These are phyloP conservation scores for Salvelinus namaycush DNA, from an alignment of 2,113 vertebrate species.

Conservation along the genomic window DNA sequence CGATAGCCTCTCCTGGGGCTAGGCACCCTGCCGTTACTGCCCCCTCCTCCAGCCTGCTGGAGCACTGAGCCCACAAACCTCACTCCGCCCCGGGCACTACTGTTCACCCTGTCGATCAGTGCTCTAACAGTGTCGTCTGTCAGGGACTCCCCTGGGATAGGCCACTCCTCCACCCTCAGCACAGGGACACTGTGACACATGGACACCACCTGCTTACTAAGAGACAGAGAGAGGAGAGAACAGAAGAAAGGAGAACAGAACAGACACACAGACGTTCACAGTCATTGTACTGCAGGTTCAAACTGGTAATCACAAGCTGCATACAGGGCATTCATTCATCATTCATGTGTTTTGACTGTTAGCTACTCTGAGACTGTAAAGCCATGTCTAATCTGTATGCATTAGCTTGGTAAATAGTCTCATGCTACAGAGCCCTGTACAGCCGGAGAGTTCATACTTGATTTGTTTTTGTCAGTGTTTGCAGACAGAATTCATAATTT, in stretches of 20 bases:
- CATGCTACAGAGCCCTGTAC: constrained; percentile 3
- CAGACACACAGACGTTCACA: neutral
- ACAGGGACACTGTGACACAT: constrained; percentile 81
- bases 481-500: constrained; percentile 32
- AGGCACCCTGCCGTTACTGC: constrained; percentile 57
- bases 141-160: constrained; percentile 81
- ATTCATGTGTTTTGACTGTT: no score
- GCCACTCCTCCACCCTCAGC: constrained; percentile 93
- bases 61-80: constrained; percentile 88
- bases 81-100: constrained; percentile 83
- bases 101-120: constrained; percentile 91
- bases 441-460: constrained; percentile 34
- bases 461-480: constrained; percentile 33
- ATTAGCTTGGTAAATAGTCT: neutral
- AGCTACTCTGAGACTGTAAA: no score
- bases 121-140: constrained; percentile 82
- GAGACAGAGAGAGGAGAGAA: no score
- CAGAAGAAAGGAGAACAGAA: neutral
- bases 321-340: no score
- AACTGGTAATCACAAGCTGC: no score
- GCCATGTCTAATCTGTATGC: neutral
- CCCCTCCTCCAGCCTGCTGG: constrained; percentile 73
- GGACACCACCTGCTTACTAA: constrained; percentile 75
- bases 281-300: neutral
- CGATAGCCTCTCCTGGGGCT: constrained; percentile 68